These are phyloP conservation scores for Holocentrus rufus DNA, from an alignment of 2,797 vertebrate genomes.

Conservation along the genomic window DNA sequence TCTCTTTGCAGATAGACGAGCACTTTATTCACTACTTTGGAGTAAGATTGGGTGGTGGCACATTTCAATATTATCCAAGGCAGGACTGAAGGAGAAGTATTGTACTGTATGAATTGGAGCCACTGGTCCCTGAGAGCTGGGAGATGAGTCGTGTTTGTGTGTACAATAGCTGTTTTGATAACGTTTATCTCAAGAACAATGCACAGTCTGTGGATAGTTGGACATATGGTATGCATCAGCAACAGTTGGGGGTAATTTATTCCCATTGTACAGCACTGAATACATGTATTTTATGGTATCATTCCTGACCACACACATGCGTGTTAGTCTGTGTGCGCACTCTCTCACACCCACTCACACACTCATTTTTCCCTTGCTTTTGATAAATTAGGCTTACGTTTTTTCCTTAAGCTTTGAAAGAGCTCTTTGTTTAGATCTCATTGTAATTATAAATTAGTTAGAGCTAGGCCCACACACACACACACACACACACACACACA, in stretches of 20 bases:
- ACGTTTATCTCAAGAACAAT: constrained; percentile 63
- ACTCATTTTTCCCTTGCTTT: constrained; percentile 10
- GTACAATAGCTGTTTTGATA: constrained; percentile 65
- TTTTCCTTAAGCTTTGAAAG: constrained; percentile 33
- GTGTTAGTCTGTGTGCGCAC: not conserved
- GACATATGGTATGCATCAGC: constrained; percentile 67
- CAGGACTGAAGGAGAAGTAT: constrained; percentile 50
- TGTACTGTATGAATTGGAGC: constrained; percentile 51
- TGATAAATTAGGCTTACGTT: constrained; percentile 1
- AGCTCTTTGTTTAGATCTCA: constrained; percentile 23
- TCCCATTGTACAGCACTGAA: constrained; percentile 38
- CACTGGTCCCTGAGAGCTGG: constrained; percentile 45
- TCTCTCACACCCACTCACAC: not conserved
- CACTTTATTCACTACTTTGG: constrained; percentile 51
- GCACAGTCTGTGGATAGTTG: constrained; percentile 58
- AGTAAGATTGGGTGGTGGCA: constrained; percentile 31
- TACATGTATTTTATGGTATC: constrained; percentile 40
- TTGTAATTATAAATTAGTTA: constrained; percentile 31
- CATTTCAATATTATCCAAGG: constrained; percentile 60
- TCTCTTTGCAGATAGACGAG: constrained; percentile 45
- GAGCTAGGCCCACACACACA: constrained; percentile 7
- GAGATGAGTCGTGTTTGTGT: constrained; percentile 49
- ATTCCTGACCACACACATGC: constrained; percentile 33
- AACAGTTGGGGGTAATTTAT: constrained; percentile 46
- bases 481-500: too few relatives aligned